Evolutionary conservation across 2,888 invertebrate species (phyloP).

Genomic region (Ornithoptera alexandrae): DNA sequence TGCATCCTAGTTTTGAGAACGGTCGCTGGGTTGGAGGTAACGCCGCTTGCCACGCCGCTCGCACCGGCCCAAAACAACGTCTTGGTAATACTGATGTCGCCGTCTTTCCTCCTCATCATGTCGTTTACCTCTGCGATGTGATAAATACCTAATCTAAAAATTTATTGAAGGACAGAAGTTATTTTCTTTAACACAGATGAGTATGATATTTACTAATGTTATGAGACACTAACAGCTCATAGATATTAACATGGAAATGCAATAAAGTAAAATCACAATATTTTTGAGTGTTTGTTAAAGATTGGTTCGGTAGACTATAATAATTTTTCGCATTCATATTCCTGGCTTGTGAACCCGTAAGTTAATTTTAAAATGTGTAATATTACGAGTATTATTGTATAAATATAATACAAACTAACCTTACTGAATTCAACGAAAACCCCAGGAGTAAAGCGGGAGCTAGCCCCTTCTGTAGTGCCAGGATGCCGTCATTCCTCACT

Average conservation of each 20-base stretch:
- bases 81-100: constrained; percentile 58
- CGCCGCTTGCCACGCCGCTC: constrained; percentile 85
- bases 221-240: too few species aligned
- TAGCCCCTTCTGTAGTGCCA: constrained; percentile 88
- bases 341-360: too few species aligned
- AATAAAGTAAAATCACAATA: too few species aligned
- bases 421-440: constrained; percentile 79
- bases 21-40: constrained; percentile 87
- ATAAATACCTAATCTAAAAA: constrained; percentile 81
- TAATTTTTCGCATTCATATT: too few species aligned
- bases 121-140: constrained; percentile 82
- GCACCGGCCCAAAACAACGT: constrained; percentile 65
- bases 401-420: constrained; percentile 44
- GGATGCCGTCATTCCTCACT: constrained; percentile 85
- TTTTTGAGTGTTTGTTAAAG: too few species aligned
- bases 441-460: constrained; percentile 91
- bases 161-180: not conserved
- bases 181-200: too few species aligned
- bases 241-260: too few species aligned
- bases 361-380: too few species aligned
- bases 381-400: constrained; percentile 26
- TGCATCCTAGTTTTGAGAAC: constrained; percentile 90
- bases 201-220: too few species aligned
- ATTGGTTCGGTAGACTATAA: too few species aligned
- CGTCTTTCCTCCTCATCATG: constrained; percentile 64